These are phyloP conservation scores for Camarhynchus parvulus DNA, from an alignment of 2,113 vertebrate species.

Conservation along the genomic window DNA sequence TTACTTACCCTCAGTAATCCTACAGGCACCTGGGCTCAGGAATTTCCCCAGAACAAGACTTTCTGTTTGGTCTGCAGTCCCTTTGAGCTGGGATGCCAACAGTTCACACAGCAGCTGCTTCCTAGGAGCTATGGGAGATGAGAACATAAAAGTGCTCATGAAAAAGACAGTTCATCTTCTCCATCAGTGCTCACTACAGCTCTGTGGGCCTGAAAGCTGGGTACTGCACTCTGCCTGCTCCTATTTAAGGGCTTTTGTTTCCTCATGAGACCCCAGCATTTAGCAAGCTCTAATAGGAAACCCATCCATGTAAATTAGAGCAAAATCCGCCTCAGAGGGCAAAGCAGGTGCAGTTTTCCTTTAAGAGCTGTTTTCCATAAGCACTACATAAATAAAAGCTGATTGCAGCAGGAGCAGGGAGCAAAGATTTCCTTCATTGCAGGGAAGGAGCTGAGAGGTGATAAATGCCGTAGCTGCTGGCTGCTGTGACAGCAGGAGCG, in stretches of 20 bases:
- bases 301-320: background rate
- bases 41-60: background rate
- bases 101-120: background rate
- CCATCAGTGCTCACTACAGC: background rate
- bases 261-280: background rate
- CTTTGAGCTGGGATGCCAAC: background rate
- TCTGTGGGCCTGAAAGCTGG: background rate
- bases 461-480: constrained; percentile 38
- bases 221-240: background rate
- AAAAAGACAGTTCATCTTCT: background rate
- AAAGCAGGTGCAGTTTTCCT: constrained; percentile 44
- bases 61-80: background rate
- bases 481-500: constrained; percentile 32
- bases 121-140: background rate
- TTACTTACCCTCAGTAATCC: background rate
- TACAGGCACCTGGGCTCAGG: background rate
- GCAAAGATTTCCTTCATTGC: constrained; percentile 31
- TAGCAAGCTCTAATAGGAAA: background rate
- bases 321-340: constrained; percentile 16
- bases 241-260: background rate
- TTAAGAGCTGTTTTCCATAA: constrained; percentile 39
- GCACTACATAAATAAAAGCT: constrained; percentile 66
- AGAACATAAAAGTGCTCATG: background rate
- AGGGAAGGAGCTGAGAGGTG: constrained; percentile 35
- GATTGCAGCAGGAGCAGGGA: constrained; percentile 45